These are phyloP conservation scores for Euphydryas editha DNA, from an alignment of 2,888 invertebrate species.

Conservation along the genomic window DNA sequence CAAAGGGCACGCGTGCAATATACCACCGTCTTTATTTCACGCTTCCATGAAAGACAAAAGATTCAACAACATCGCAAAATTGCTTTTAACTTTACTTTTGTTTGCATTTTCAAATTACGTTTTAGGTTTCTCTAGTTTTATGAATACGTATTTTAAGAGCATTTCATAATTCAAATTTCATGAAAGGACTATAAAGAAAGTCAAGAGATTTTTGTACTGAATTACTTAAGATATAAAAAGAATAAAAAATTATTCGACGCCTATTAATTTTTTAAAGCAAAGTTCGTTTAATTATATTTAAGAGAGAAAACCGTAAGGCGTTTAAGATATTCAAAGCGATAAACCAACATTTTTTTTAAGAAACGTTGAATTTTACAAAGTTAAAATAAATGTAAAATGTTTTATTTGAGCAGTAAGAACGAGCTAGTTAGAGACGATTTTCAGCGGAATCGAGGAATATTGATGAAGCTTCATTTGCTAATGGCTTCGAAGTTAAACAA, in stretches of 20 bases:
- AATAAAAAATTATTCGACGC: neutral
- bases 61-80: constrained; percentile 3
- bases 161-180: neutral
- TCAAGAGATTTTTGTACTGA: neutral
- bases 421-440: constrained; percentile 1
- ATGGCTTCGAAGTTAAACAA: constrained; percentile 15
- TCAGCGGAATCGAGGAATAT: constrained; percentile 4
- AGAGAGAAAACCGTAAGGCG: neutral
- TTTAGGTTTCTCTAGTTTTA: neutral
- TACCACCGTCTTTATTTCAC: constrained; percentile 10
- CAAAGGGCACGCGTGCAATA: constrained; percentile 10
- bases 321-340: neutral
- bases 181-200: neutral
- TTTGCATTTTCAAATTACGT: neutral
- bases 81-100: neutral
- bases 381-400: constrained; percentile 12
- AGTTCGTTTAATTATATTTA: neutral
- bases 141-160: neutral
- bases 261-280: neutral
- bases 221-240: neutral
- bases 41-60: constrained; percentile 7
- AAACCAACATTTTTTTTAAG: neutral
- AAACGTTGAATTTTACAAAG: neutral
- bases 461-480: constrained; percentile 18
- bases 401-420: constrained; percentile 9